phyloP scores from a whole-genome alignment of 1,140 invertebrate species.

The Dryas iulia region DNA sequence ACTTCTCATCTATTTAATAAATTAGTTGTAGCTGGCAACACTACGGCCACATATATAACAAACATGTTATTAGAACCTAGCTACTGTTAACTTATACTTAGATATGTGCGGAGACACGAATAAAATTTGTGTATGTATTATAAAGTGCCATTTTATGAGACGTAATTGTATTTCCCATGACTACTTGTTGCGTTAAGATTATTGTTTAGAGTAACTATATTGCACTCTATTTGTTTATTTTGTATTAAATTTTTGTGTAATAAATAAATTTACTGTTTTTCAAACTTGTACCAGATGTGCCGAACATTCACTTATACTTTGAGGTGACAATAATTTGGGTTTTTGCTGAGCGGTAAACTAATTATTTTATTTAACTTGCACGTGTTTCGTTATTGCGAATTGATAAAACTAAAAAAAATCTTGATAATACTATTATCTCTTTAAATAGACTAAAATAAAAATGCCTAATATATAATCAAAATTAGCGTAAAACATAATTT shows the following conservation, averaged over 20 bases:
- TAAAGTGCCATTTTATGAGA: constrained; percentile 60
- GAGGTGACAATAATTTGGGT: too few relatives aligned
- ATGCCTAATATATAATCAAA: too few relatives aligned
- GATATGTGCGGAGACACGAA: constrained; percentile 33
- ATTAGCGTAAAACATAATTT: too few relatives aligned
- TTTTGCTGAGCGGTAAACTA: background rate
- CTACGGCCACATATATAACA: constrained; percentile 1
- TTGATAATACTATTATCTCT: too few relatives aligned
- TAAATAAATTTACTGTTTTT: constrained; percentile 43
- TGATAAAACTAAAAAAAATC: too few relatives aligned
- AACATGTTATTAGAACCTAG: constrained; percentile 23
- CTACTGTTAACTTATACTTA: constrained; percentile 39
- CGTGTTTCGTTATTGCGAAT: background rate
- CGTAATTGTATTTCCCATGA: constrained; percentile 46
- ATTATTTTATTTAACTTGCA: background rate
- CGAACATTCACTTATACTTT: background rate
- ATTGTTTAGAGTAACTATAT: constrained; percentile 41
- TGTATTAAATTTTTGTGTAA: constrained; percentile 63
- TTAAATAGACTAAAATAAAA: too few relatives aligned
- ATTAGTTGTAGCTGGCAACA: background rate
- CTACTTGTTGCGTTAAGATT: constrained; percentile 41
- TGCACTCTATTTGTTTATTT: constrained; percentile 45
- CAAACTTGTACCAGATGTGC: constrained; percentile 5
- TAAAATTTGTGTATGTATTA: constrained; percentile 55
- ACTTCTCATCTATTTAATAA: background rate